Evolutionary conservation across 2,797 vertebrate species (phyloP), one percentile per base, ranked within the genome.

Genomic region (Sebastes diaconus): DNA sequence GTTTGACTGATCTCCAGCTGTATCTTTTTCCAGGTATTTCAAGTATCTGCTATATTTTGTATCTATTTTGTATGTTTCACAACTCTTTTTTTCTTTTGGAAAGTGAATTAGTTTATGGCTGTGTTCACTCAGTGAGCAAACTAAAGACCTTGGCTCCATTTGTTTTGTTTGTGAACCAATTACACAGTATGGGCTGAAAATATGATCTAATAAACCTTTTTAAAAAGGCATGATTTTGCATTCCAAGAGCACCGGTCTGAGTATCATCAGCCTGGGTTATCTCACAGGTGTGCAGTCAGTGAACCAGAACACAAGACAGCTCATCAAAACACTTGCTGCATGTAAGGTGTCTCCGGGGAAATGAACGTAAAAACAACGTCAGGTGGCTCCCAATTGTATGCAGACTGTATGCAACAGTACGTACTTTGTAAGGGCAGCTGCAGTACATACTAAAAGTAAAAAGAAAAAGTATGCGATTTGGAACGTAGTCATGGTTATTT

Each of bases 241-340:
- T 65, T 73, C 54, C 5, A 29, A 18, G 27, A 74, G 29, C 13
- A 34, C 20, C 5, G 11, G 29, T 57, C 13, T 22, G 13, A 67
- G 27, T 63, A 20, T 39, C 20, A 69, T 7, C 55, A 52, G 11
- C 13, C 27, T 42, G 34, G 69, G n/a, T 63, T 63, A 20, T 59
- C 54, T 63, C 22, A 61, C 36, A 71, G 27, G 39, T 54, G 66
- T 8, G 16, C 6, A 77, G 16, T 61, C 66, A 63, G 55, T 20
- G 36, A 79, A 27, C 32, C 27, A 69, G n/a, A 81, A 36, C 25
- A 46, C n/a, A 32, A 68, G 58, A 64, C 25, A 68, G 24, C 57
- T 68, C 68, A 73, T 76, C 69, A 80, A 76, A 83, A 66, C 64
- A 70, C 73, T 63, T 77, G 58, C 52, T 73, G 22, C 27, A 20